Evolutionary conservation across 2,113 vertebrate genomes (phyloP).

Genomic region (Aix galericulata): DNA sequence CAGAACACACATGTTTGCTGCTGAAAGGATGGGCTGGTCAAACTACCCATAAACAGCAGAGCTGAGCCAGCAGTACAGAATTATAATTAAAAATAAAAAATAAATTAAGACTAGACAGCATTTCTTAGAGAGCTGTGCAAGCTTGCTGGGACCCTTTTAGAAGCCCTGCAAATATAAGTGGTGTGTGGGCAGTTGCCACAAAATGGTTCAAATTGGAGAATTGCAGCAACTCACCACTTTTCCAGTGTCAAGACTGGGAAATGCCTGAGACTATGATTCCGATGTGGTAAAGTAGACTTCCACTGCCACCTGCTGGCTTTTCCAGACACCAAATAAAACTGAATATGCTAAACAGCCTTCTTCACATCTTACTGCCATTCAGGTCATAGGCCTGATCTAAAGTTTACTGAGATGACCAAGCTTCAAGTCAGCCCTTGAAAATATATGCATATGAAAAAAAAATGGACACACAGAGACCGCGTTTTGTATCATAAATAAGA

Average conservation of each 20-base stretch:
- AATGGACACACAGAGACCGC: background rate
- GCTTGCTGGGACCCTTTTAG: background rate
- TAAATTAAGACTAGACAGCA: background rate
- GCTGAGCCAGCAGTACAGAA: background rate
- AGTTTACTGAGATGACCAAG: background rate
- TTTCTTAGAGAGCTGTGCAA: constrained; percentile 14
- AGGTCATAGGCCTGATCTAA: background rate
- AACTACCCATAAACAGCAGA: background rate
- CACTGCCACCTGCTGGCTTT: constrained; percentile 73
- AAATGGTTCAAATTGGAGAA: constrained; percentile 4
- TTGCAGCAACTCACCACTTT: background rate
- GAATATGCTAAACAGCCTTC: background rate
- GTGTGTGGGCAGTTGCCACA: background rate
- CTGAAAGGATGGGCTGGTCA: background rate
- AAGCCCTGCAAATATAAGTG: background rate
- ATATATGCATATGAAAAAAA: background rate
- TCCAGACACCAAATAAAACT: background rate
- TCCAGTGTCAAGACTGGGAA: background rate
- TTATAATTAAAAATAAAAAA: background rate
- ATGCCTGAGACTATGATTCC: background rate
- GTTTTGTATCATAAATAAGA: background rate
- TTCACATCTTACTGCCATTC: rapidly evolving
- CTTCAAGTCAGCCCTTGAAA: background rate
- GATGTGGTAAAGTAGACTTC: background rate
- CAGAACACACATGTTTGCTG: background rate